Evolutionary conservation across 1,140 invertebrate genomes (phyloP).

Genomic region (Diorhabda elongata): DNA sequence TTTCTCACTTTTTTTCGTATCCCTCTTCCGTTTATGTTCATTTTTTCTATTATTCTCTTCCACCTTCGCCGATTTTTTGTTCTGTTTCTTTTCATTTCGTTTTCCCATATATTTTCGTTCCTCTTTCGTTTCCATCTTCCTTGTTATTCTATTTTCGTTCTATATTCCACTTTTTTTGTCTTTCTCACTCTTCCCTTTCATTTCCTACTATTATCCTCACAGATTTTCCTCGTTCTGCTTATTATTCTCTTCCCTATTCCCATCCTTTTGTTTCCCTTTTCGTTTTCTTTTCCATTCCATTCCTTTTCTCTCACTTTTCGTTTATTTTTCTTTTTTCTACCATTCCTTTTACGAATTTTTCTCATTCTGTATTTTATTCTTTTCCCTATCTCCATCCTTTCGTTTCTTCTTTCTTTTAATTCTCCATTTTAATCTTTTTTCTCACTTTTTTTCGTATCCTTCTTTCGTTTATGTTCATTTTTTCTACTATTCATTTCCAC

Average conservation of each 20-base stretch:
- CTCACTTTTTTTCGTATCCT: too few relatives aligned
- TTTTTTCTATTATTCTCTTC: too few relatives aligned
- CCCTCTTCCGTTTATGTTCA: background rate
- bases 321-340: too few relatives aligned
- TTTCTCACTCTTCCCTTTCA: background rate
- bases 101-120: background rate
- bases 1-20: background rate
- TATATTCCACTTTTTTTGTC: background rate
- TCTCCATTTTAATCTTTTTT: too few relatives aligned
- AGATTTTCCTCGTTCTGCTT: too few relatives aligned
- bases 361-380: too few relatives aligned
- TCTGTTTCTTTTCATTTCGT: background rate
- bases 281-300: background rate
- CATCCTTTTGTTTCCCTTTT: background rate
- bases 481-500: too few relatives aligned
- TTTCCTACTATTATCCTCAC: background rate
- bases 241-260: background rate
- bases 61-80: background rate
- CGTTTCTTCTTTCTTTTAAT: too few relatives aligned
- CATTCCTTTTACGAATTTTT: too few relatives aligned
- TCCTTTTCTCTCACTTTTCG: background rate
- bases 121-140: background rate
- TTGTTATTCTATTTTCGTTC: background rate
- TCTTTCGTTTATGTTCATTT: too few relatives aligned
- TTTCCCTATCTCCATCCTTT: too few relatives aligned